Evolutionary conservation across 2,888 invertebrate species (phyloP).

Genomic region (Acrobeloides nanus): DNA sequence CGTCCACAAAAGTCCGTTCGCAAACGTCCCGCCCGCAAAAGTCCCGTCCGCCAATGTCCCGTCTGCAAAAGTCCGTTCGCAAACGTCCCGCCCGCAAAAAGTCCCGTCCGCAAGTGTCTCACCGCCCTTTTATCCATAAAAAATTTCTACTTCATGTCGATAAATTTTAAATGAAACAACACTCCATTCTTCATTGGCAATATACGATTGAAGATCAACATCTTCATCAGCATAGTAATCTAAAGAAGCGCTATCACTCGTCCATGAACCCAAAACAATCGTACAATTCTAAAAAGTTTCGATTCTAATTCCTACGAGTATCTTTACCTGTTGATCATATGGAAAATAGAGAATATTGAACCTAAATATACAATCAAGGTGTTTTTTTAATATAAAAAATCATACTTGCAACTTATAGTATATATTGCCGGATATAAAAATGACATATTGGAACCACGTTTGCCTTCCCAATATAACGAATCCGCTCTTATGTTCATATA

Average conservation of each 20-base stretch:
- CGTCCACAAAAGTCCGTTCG: too few relatives aligned
- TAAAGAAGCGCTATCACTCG: conserved; percentile 46
- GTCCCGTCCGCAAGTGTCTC: too few relatives aligned
- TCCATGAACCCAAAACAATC: conserved; percentile 50
- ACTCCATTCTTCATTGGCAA: conserved; percentile 51
- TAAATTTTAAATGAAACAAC: conserved; percentile 45
- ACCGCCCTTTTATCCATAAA: too few relatives aligned
- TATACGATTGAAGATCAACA: conserved; percentile 43
- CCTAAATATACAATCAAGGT: neutral
- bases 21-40: too few relatives aligned
- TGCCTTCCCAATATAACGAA: conserved; percentile 34
- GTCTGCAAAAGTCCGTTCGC: too few relatives aligned
- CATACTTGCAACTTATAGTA: conserved; percentile 30
- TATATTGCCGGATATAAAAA: conserved; percentile 52
- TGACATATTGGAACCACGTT: conserved; percentile 39
- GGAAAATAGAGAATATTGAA: conserved; percentile 40
- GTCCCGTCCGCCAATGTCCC: too few relatives aligned
- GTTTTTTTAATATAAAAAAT: neutral
- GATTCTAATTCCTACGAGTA: too few relatives aligned
- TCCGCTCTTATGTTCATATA: conserved; percentile 50
- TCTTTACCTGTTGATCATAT: conserved; percentile 51
- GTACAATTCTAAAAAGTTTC: too few relatives aligned
- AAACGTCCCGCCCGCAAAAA: too few relatives aligned
- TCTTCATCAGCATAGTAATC: conserved; percentile 48
- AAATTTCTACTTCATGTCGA: conserved; percentile 40